Evolutionary conservation across 1,140 invertebrate species (phyloP), one percentile per base, ranked within the genome.

Genomic region (Luehdorfia chinensis): DNA sequence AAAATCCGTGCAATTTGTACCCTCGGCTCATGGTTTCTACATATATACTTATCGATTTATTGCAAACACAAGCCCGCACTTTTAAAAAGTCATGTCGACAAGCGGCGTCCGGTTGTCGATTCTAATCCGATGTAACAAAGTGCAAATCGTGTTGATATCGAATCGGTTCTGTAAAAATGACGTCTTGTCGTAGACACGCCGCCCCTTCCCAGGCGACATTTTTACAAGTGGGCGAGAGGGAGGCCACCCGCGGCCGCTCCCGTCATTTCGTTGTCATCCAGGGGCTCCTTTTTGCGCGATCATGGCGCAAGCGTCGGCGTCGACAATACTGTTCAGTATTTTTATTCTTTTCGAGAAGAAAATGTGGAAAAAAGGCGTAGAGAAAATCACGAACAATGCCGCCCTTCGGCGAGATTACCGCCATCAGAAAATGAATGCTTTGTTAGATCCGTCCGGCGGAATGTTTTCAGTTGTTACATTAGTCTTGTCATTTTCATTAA

Each of bases 401-500:
- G 76, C 78, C 81, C 81, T 75, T 75, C 74, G 78, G 71, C 73
- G 78, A 77, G 76, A 83, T 80, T 81, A 78, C 78, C 81, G 78
- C 81, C 80, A 80, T 83, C 81, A 73, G 76, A 75, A 83, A 83
- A 85, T 83, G 81, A 83, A 81, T 67, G 81, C 78, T 85, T 85
- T 83, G 81, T 85, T 83, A 76, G 63, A 69, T 76, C 62, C 73
- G 72, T 73, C 75, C 73, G 54, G 64, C 63, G 72, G 71, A 66
- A 77, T 71, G 67, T 79, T 76, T 67, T 68, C 70, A 74, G 73
- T 79, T 73, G 77, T 81, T 81, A 78, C 77, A 77, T 84, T 81
- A 81, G 72, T 74, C 75, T 78, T 77, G 75, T 78, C 76, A 69
- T 77, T 78, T 76, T 73, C 77, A 79, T 81, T 76, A 75, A 57